Conservation (phyloP, 2,797 vertebrate species). For the Pantherophis vulpinus region DNA sequence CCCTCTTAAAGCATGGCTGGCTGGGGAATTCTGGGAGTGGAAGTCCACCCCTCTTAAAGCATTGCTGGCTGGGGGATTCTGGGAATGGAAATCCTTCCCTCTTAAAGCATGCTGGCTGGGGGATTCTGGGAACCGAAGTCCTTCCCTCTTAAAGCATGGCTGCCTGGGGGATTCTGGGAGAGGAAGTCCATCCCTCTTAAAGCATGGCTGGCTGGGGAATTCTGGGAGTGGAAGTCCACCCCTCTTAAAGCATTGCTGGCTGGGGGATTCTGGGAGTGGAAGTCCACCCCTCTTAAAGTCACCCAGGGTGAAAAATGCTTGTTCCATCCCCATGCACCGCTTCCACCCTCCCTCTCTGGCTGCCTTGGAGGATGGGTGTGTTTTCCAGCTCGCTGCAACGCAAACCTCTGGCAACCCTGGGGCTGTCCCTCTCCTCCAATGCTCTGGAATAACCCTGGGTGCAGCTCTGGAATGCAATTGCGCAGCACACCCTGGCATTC, state of each 20-base stretch:
- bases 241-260: no score
- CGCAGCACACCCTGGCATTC: conserved; percentile 61
- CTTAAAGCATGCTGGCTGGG: no score
- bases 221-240: no score
- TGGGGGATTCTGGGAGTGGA: not conserved
- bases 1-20: no score
- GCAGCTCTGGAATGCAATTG: conserved; percentile 44
- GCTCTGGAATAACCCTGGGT: conserved; percentile 77
- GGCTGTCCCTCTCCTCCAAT: conserved; percentile 18
- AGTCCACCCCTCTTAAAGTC: not conserved
- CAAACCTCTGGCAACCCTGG: conserved; percentile 20
- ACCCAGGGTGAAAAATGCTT: not conserved
- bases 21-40: no score
- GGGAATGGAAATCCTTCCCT: no score
- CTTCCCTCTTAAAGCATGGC: not conserved
- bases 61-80: no score
- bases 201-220: not conserved
- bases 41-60: no score
- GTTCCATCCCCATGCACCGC: not conserved
- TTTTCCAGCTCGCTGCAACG: not conserved
- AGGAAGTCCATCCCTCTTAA: not conserved
- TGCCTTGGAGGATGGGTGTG: rapidly evolving
- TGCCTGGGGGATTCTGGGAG: not conserved
- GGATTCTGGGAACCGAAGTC: no score
- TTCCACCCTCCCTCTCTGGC: not conserved